Evolutionary conservation across 1,140 invertebrate genomes (phyloP).

Genomic region (Eumeta japonica): DNA sequence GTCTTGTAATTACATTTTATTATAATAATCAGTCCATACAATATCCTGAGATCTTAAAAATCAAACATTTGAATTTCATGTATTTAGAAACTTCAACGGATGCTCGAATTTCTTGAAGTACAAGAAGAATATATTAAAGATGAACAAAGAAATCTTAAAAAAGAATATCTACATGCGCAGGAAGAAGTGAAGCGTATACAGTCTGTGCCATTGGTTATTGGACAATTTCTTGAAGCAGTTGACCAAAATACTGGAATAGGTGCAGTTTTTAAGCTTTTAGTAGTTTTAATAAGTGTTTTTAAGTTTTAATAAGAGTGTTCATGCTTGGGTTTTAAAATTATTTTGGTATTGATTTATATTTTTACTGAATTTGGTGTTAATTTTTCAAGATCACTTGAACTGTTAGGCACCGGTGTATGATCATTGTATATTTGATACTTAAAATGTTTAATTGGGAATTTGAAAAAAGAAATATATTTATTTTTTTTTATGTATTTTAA

Average conservation of each 20-base stretch:
- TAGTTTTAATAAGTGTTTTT: too few relatives aligned
- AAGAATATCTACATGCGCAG: conserved; percentile 96
- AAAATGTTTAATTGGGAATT: too few relatives aligned
- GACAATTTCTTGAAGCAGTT: conserved; percentile 96
- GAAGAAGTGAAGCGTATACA: conserved; percentile 98
- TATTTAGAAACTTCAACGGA: conserved; percentile 85
- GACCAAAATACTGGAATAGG: conserved; percentile 97
- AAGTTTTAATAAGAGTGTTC: too few relatives aligned
- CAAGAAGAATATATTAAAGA: conserved; percentile 99
- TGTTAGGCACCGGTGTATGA: too few relatives aligned
- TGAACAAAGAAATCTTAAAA: conserved; percentile 96
- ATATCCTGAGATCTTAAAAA: conserved; percentile 8
- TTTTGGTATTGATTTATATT: too few relatives aligned
- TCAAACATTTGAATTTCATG: background rate
- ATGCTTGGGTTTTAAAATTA: too few relatives aligned
- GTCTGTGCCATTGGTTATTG: conserved; percentile 95
- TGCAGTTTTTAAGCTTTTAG: conserved; percentile 12
- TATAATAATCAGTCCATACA: background rate
- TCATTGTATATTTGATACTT: too few relatives aligned
- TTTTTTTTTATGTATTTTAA: too few relatives aligned
- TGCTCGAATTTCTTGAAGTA: conserved; percentile 94
- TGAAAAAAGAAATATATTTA: too few relatives aligned
- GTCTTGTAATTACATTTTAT: background rate
- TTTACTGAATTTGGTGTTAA: too few relatives aligned
- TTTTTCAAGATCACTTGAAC: too few relatives aligned